Conservation (phyloP, 2,888 invertebrate species). For the Phoenoteleia sp. region DNA sequence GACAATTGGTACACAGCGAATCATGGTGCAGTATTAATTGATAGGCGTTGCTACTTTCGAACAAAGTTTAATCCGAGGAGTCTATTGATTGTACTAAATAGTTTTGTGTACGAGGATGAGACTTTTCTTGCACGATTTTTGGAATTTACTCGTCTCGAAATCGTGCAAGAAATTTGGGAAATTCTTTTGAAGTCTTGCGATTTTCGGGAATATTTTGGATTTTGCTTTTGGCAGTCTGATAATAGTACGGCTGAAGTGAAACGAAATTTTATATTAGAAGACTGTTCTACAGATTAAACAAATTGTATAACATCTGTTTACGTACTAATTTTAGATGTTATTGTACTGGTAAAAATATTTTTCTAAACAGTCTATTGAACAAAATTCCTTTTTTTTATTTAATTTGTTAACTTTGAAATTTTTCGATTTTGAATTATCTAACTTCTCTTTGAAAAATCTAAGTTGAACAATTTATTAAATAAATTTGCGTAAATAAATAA, state of each 20-base stretch:
- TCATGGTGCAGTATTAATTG: not conserved
- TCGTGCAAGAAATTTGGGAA: not conserved
- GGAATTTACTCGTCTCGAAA: not conserved
- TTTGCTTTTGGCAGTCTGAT: conserved; percentile 44
- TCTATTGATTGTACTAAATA: not conserved
- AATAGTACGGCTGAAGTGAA: conserved; percentile 49
- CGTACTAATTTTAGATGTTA: no score
- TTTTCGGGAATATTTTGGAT: not conserved
- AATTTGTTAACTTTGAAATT: no score
- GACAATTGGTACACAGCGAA: not conserved
- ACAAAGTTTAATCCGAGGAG: no score
- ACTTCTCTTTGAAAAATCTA: no score
- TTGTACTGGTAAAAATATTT: no score
- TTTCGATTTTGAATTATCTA: no score
- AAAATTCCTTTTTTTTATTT: no score
- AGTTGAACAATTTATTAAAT: no score
- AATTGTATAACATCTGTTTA: not conserved
- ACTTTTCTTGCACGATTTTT: not conserved
- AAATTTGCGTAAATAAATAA: no score
- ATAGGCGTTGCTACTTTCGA: not conserved
- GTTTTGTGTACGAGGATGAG: not conserved
- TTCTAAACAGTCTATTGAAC: no score
- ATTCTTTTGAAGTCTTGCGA: not conserved
- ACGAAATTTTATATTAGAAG: no score
- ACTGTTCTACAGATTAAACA: no score